A percentile compares a stretch with the other conserved stretches of the same genome.
phyloP scores from a whole-genome alignment of 1,140 invertebrate genomes.

The Drosophila varians region DNA sequence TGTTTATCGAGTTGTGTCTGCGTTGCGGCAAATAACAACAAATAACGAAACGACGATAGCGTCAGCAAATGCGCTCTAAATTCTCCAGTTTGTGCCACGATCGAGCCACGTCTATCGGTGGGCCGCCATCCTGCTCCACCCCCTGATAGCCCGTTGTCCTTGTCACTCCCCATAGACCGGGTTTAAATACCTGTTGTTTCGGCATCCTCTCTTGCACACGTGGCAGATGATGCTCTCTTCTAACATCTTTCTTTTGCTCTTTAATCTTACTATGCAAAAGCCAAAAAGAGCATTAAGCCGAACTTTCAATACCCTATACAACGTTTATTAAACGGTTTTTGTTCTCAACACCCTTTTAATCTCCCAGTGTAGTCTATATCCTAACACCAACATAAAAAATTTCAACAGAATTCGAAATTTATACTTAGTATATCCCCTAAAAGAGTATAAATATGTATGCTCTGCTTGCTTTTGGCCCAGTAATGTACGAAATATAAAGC shows the following conservation, averaged over 20 bases:
- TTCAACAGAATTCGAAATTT: not conserved
- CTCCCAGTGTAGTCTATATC: too few species aligned
- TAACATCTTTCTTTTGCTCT: not conserved
- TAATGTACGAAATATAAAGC: conserved; percentile 1
- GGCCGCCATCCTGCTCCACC: not conserved
- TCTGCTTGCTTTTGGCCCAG: conserved; percentile 22
- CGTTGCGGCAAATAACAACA: conserved; percentile 45
- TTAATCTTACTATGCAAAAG: conserved; percentile 6
- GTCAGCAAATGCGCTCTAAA: conserved; percentile 52
- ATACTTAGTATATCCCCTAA: too few species aligned
- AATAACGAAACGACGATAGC: conserved; percentile 38
- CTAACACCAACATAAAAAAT: not conserved
- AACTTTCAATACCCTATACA: not conserved
- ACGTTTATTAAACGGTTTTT: not conserved
- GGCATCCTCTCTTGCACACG: conserved; percentile 14
- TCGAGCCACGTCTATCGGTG: conserved; percentile 67
- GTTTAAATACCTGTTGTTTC: conserved; percentile 19
- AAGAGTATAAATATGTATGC: conserved; percentile 23
- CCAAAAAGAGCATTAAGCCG: too few species aligned
- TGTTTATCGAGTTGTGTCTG: conserved; percentile 62
- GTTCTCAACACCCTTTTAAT: too few species aligned
- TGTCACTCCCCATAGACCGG: conserved; percentile 2
- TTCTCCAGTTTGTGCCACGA: conserved; percentile 49
- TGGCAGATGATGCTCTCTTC: conserved; percentile 25
- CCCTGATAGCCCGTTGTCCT: conserved; percentile 12